Base-by-base conservation (phyloP, 2,888 invertebrate species). In the Polietes domitor region DNA sequence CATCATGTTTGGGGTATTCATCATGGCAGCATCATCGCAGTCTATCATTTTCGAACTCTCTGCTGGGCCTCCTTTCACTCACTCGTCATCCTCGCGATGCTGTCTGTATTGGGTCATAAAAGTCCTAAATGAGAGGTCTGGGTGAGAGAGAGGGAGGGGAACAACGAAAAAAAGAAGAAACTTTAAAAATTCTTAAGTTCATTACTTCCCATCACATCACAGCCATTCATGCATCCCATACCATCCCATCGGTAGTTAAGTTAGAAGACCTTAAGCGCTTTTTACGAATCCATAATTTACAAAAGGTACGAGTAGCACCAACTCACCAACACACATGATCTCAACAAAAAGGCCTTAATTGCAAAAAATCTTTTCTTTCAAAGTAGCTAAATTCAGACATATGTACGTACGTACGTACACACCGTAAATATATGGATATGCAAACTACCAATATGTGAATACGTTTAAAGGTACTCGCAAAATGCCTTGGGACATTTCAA, bases 211-310 rank as follows among this genome's bases (percentile, higher is more conserved):
- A 72, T 71, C 26, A n/a, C n/a, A n/a, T n/a, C n/a, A n/a, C n/a
- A n/a, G n/a, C n/a, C n/a, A n/a, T n/a, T n/a, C n/a, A n/a, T 70
- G 21, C 28, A 47, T 65, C 50, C 10, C 58, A 72, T 71, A 17
- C 37, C 17, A 28, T 28, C 32, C 32, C 73, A 72, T 47, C n/a
- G 47, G 58, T 65, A 50, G 53, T 71, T 61, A 68, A 50, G 21
- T 75, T 75, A 21, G 73, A 71, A 61, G 21, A 37, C 81, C 82
- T 53, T 61, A 50, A 74, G 77, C 70, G 9, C 28, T 24, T 58
- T 70, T 77, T 68, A 50, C 19, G 41, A 72, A 68, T 24, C 78
- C 53, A 79, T 79, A 79, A 73, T 79, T 74, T 77, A 32, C 41
- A 10, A 77, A 70, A 24, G 43, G 32, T 70, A 68, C 10, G 21